A percentile compares a stretch with the other conserved stretches of the same genome.
Evolutionary conservation across 2,113 vertebrate genomes (phyloP).

Genomic region (Andinoacara biseriatus): DNA sequence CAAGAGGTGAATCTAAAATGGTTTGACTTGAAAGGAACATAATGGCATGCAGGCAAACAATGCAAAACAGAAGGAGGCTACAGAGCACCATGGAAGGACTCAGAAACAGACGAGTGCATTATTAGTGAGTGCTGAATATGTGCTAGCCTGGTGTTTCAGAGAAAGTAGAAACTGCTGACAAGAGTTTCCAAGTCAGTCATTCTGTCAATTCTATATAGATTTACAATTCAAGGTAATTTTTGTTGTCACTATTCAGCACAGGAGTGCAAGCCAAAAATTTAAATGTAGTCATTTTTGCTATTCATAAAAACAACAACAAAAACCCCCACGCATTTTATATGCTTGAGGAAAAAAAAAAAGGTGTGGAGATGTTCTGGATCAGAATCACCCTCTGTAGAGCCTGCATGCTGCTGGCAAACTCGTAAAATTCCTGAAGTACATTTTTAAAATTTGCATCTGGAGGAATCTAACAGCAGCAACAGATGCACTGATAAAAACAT

Average conservation of each 20-base stretch:
- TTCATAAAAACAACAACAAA: neutral
- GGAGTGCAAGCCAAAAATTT: neutral
- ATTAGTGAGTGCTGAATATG: conserved; percentile 8
- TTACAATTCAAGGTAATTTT: neutral
- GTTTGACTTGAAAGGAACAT: conserved; percentile 32
- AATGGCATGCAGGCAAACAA: conserved; percentile 25
- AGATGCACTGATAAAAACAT: neutral
- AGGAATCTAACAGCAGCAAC: neutral
- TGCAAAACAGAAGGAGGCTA: neutral
- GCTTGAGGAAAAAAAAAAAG: neutral
- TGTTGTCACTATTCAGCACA: neutral
- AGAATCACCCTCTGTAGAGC: neutral
- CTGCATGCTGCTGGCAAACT: neutral
- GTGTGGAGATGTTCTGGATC: neutral
- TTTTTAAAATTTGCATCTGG: neutral
- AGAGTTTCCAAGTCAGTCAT: neutral
- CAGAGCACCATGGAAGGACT: neutral
- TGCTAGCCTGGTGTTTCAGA: neutral
- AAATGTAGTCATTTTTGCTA: neutral
- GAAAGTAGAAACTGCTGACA: conserved; percentile 24
- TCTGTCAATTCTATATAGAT: neutral
- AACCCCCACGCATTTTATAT: neutral
- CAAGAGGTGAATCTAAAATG: conserved; percentile 29
- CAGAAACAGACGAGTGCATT: conserved; percentile 4
- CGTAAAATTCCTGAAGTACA: neutral